A percentile compares a stretch with the other conserved stretches of the same genome.
Evolutionary conservation across 2,797 vertebrate genomes (phyloP).

Genomic region (Streptopelia turtur): DNA sequence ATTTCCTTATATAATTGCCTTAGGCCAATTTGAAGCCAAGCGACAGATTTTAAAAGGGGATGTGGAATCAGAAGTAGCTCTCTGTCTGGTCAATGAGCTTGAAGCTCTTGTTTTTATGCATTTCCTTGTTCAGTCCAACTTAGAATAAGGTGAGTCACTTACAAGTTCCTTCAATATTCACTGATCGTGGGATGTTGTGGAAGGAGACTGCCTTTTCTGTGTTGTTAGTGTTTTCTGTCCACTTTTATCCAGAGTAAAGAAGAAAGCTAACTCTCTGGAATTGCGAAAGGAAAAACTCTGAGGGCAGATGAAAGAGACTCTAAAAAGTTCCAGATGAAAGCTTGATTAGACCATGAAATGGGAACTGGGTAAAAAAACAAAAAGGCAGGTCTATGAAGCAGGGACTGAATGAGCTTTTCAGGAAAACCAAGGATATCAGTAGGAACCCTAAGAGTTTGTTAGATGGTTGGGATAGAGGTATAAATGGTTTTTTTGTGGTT

Average conservation of each 20-base stretch:
- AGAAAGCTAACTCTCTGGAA: neutral
- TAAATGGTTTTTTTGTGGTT: neutral
- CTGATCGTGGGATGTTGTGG: neutral
- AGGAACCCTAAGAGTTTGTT: neutral
- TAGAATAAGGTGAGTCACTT: neutral
- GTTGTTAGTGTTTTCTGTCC: neutral
- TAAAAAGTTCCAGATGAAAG: neutral
- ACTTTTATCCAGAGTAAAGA: neutral
- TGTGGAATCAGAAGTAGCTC: neutral
- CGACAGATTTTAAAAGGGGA: neutral
- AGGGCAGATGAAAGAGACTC: neutral
- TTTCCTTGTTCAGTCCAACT: neutral
- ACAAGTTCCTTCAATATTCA: neutral
- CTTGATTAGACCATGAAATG: neutral
- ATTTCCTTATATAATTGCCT: neutral
- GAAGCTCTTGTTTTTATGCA: neutral
- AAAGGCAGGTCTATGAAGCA: neutral
- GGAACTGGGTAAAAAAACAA: neutral
- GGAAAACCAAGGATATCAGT: neutral
- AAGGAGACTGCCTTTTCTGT: neutral
- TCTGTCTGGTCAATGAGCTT: neutral
- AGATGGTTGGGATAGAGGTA: neutral
- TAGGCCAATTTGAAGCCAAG: neutral
- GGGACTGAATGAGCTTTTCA: neutral
- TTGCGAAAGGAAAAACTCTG: neutral